phyloP scores from a whole-genome alignment of 2,797 vertebrate species.

The Gobionotothen gibberifrons region DNA sequence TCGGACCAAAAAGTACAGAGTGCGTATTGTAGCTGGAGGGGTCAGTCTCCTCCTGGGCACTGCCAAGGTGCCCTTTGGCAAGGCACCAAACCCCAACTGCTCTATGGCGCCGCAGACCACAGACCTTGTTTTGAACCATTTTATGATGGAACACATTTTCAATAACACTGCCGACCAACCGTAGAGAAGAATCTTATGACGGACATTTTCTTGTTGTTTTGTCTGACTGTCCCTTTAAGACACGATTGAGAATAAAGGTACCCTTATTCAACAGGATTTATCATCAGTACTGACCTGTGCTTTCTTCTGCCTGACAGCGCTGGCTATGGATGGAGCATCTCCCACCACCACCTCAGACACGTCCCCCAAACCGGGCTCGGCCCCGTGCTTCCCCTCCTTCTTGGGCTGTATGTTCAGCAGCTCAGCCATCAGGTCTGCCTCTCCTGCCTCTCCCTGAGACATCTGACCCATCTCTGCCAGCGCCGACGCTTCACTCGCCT shows the following conservation, averaged over 20 bases:
- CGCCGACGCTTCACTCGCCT: slow-evolving; percentile 82
- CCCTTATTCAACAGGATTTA: neutral
- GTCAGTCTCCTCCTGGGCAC: too few relatives aligned
- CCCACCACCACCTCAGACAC: slow-evolving; percentile 91
- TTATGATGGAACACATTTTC: too few relatives aligned
- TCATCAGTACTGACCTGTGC: slow-evolving; percentile 86
- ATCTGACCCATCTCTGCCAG: slow-evolving; percentile 87
- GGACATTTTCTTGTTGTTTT: too few relatives aligned
- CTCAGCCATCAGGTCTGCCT: slow-evolving; percentile 90
- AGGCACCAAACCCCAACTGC: too few relatives aligned
- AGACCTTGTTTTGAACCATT: too few relatives aligned
- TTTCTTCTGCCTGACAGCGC: slow-evolving; percentile 91
- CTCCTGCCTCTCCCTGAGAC: slow-evolving; percentile 88
- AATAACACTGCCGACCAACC: too few relatives aligned
- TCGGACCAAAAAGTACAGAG: too few relatives aligned
- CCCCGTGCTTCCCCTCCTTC: slow-evolving; percentile 92
- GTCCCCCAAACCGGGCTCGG: slow-evolving; percentile 94
- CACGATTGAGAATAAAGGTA: neutral
- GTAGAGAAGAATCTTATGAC: too few relatives aligned
- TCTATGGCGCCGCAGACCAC: too few relatives aligned
- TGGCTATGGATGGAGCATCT: slow-evolving; percentile 90
- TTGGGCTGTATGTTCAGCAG: slow-evolving; percentile 90
- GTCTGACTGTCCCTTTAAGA: too few relatives aligned
- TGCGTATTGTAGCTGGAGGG: too few relatives aligned
- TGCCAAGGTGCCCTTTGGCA: too few relatives aligned